Base-by-base conservation (phyloP, 2,888 invertebrate species). In the Drosophila paramelanica region DNA sequence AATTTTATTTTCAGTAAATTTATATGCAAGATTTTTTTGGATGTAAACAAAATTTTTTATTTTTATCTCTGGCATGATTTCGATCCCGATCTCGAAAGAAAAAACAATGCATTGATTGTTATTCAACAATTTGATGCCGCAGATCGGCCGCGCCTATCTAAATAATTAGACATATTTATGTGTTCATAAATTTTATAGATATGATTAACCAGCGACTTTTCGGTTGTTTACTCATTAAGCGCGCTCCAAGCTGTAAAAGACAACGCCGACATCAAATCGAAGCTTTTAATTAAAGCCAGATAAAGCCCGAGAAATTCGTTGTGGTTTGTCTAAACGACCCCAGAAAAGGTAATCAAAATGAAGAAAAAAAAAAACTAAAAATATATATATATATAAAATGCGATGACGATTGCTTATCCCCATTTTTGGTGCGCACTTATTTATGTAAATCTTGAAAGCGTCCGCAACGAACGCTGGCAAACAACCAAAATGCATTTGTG, bases 151-250 rank as follows among this genome's bases (percentile, higher is more conserved):
- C 70, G 47, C 59, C 68, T 66, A 79, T 83, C 77, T 68, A 79
- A 86, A 84, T 87, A 86, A 87, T 89, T 79, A 73, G 89, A 89
- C 89, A 89, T 84, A 74, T 86, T 86, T 89, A 86, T 86, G 78
- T 67, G 82, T 67, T 70, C 85, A 84, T 86, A 86, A 89, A 84
- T 89, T 65, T 59, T 10, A 13, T 25, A 69, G 80, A 82, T 85
- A 82, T 83, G 73, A 81, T 78, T 75, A 62, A 56, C 72, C 31
- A 20, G 46, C 53, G 69, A 51, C 46, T 50, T 77, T 43, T 7
- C 31, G 31, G 42, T 27, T 45, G 51, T 38, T 56, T 60, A 47
- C 61, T 60, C 56, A 76, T 74, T 70, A 74, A 31, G 56, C 55
- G 27, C 23, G 42, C 11, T 6, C n/a, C 13, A 11, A 61, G 31